Base-by-base conservation (phyloP, 2,888 invertebrate species). In the Drosophila flavopinicola region DNA sequence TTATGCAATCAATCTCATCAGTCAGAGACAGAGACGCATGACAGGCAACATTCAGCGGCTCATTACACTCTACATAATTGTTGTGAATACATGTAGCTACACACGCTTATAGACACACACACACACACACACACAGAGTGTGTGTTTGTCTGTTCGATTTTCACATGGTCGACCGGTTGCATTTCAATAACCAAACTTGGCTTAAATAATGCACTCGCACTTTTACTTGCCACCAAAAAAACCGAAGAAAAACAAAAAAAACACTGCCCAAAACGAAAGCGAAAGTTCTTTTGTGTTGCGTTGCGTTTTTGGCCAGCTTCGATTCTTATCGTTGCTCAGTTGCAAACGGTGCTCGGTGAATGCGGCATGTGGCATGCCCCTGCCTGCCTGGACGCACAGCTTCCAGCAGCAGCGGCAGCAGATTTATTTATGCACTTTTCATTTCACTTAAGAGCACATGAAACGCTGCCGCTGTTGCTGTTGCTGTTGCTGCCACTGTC, bases 361-460 rank as follows among this genome's bases (percentile, higher is more conserved):
- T 42, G 58, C 54, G 10, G 20, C 25, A 58, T 42, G 58, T 47
- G 10, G 20, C 25, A 2, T 20, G 20, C 20, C 20, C 20, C 20
- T 20, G 41, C 17, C 25, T 25, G 47, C 56, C 9, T 20, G 11
- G 30, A 56, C 27, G 20, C 17, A 15, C 35, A 35, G 25, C 35
- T 11, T 33, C 10, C 23, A 11, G 2, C 33, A 10, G 5, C 56
- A 25, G 45, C 44, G 38, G 59, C 73, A 63, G 59, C 84, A 80
- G 80, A 85, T 83, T 83, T 83, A 83, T 83, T 85, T 83, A 83
- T 83, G 83, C 83, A 83, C 85, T 85, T 83, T 83, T 83, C 83
- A 83, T 83, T 85, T 83, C 78, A 83, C 83, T 82, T 76, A 83
- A 79, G 48, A 73, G 49, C 73, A 84, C 80, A 77, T 79, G 84